Evolutionary conservation across 2,113 vertebrate genomes (phyloP).

Genomic region (Oryctolagus cuniculus): mOryCun1.1 NC_091434.1:26990001-26990500

Average conservation of each 20-base stretch:
- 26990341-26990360: neutral
- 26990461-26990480: slow-evolving; percentile 17
- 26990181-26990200: slow-evolving; percentile 42
- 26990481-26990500: slow-evolving; percentile 26
- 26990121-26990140: neutral
- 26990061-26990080: neutral
- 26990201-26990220: neutral
- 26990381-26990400: neutral
- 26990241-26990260: neutral
- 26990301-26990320: neutral
- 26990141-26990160: neutral
- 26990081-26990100: neutral
- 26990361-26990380: neutral
- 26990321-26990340: neutral
- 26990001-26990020: neutral
- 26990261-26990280: slow-evolving; percentile 43
- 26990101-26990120: neutral
- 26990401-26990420: neutral
- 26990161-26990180: neutral
- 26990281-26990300: slow-evolving; percentile 11
- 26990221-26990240: slow-evolving; percentile 43
- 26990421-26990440: neutral
- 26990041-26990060: slow-evolving; percentile 14
- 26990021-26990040: neutral
- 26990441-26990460: slow-evolving; percentile 55